A percentile compares a stretch with the other conserved stretches of the same genome.
Evolutionary conservation across 2,888 invertebrate genomes (phyloP).

Genomic region (Polylopha cassiicola): DNA sequence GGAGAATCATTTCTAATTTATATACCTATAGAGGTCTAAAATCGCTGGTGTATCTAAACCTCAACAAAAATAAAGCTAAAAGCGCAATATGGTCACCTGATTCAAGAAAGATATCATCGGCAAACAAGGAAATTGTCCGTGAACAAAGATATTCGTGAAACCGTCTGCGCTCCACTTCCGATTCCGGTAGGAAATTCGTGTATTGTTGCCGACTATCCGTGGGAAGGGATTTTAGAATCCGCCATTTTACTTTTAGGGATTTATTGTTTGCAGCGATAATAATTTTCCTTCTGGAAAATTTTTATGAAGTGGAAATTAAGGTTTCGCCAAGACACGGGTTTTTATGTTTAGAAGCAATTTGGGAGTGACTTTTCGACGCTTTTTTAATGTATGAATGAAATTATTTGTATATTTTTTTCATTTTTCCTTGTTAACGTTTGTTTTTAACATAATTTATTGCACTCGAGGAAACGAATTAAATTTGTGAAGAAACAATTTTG

Average conservation of each 20-base stretch:
- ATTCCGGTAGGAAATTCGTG: conserved; percentile 25
- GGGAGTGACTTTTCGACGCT: conserved; percentile 14
- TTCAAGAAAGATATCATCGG: conserved; percentile 20
- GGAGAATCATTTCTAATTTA: no score
- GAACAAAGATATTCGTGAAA: conserved; percentile 25
- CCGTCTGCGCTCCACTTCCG: conserved; percentile 18
- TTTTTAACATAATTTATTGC: neutral
- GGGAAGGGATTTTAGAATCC: conserved; percentile 25
- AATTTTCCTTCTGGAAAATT: conserved; percentile 19
- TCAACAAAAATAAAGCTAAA: neutral
- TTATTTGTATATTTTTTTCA: conserved; percentile 18
- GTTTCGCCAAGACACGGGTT: conserved; percentile 8
- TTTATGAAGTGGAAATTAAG: conserved; percentile 24
- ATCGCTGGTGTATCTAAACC: no score
- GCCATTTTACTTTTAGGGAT: conserved; percentile 14
- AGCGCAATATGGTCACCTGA: conserved; percentile 12
- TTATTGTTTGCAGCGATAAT: conserved; percentile 24
- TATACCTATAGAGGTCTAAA: no score
- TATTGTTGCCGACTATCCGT: conserved; percentile 23
- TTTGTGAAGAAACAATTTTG: conserved; percentile 15
- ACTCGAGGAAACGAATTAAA: neutral
- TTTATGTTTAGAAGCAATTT: no score
- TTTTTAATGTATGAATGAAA: conserved; percentile 14
- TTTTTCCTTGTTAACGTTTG: conserved; percentile 9
- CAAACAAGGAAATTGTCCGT: conserved; percentile 24